Base-by-base conservation (phyloP, 2,797 vertebrate genomes). In the Sebastes goodei region DNA sequence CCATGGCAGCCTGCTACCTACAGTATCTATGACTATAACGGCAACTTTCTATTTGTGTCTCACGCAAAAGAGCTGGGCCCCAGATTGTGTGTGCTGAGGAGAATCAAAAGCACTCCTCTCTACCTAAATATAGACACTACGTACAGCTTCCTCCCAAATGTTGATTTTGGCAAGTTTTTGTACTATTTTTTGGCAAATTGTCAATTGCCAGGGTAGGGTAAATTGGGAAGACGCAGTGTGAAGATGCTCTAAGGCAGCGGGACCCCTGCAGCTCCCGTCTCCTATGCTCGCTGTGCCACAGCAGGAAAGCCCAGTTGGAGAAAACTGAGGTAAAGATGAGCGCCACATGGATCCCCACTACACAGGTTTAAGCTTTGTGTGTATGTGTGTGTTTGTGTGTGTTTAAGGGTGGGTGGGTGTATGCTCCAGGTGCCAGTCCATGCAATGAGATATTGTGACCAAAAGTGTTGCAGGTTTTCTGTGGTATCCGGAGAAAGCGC, bases 401-500 rank as follows among this genome's bases (percentile, higher is more conserved):
- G 35, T 68, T 33, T 38, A 8, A 23, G 61, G n/a, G 61, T 38
- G 12, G 32, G 61, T 4, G n/a, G 12, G 60, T 63, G 68, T 9
- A 65, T 6, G 11, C 59, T 55, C 68, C 78, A 88, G 73, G 80
- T 89, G 75, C 60, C 73, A 70, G 80, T 71, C 61, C 29, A 71
- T 35, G 27, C 27, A 56, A 62, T 80, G 35, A 73, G 67, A 82
- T 76, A 83, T 83, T 69, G 64, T 61, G 72, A 53, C 55, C 76
- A 81, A 80, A 42, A 76, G 69, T 75, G 71, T 70, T 80, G 81
- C 73, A 80, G 72, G 61, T 83, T 80, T 80, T 66, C 64, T 35
- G 60, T 68, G 49, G 56, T 72, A 69, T 78, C 23, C 1, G 1
- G 32, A 62, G 52, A 27, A 83, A 80, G 69, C 11, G 32, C 30